A percentile compares a stretch with the other conserved stretches of the same genome.
phyloP scores from a whole-genome alignment of 1,140 invertebrate genomes.

The Pectinophora gossypiella region DNA sequence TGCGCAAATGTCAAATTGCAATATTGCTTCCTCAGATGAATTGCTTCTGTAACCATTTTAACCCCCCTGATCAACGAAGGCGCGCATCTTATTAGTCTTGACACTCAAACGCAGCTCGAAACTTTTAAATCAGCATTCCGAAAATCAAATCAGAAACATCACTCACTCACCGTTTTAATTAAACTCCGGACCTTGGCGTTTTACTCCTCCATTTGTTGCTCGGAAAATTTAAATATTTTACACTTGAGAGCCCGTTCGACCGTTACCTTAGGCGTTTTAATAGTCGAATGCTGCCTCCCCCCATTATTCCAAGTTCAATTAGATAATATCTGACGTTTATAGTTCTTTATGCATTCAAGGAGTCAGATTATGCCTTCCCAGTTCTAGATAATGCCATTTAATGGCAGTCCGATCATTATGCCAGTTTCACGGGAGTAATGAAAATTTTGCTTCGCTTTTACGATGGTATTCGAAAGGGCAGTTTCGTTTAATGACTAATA shows the following conservation, averaged over 20 bases:
- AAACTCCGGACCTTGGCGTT: conserved; percentile 31
- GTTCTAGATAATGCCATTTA: conserved; percentile 63
- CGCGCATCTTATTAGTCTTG: too few species aligned
- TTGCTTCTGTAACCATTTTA: too few species aligned
- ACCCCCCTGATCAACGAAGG: too few species aligned
- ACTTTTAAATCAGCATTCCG: background rate
- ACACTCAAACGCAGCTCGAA: background rate
- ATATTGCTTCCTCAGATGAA: too few species aligned
- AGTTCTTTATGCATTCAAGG: conserved; percentile 71
- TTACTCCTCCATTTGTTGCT: conserved; percentile 49
- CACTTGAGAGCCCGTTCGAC: conserved; percentile 51
- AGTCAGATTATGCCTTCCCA: conserved; percentile 60
- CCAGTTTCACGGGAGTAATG: conserved; percentile 47
- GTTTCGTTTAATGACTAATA: conserved; percentile 20
- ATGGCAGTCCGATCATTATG: conserved; percentile 61
- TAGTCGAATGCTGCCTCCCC: conserved; percentile 30
- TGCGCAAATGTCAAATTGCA: too few species aligned
- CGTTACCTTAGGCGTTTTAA: conserved; percentile 65
- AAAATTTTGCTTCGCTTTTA: conserved; percentile 59
- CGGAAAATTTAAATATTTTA: conserved; percentile 66
- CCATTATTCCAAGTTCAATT: conserved; percentile 66
- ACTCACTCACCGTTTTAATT: conserved; percentile 39
- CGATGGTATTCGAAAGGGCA: conserved; percentile 21
- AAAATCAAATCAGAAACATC: conserved; percentile 26
- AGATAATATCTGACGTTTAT: conserved; percentile 73